Base-by-base conservation (phyloP, 2,797 vertebrate species). In the Chaunax sp. region DNA sequence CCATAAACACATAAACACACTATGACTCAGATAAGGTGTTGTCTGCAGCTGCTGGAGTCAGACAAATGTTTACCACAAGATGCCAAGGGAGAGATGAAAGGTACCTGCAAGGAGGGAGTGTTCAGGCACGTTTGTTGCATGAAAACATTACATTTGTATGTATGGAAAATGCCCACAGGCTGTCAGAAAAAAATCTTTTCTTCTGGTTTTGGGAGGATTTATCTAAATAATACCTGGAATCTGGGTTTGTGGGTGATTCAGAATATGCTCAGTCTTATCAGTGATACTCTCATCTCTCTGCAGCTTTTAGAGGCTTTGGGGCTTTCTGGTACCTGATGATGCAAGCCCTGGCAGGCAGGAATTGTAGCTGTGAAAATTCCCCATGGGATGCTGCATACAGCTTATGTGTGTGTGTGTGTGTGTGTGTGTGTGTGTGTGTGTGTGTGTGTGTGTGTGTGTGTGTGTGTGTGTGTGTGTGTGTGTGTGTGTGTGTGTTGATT, bases 251-350 rank as follows among this genome's bases (percentile, higher is more conserved):
- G n/a, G 28, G 43, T 50, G 52, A 63, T 56, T 77, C 19, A 44
- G 63, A 70, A 55, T 60, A 54, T 78, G 58, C 47, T 55, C 69
- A 33, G 59, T 56, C 73, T 62, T 30, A 58, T 59, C 69, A 46
- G 43, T 53, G 50, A 70, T 38, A 19, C 63, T 69, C 66, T 72
- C 78, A 54, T 80, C 75, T 68, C 41, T 54, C 55, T 68, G 63
- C 47, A 53, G 64, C 44, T 49, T 70, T 67, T 54, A 38, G 18
- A 67, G 40, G 69, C 69, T 73, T 74, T 64, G 35, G 67, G 58
- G 70, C 64, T 62, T 75, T 79, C 57, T 78, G 81, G 54, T 66
- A 55, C 54, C 63, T 66, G 75, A 81, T 83, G 82, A 80, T 74
- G 56, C 61, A 72, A 72, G 49, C 40, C 62, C 57, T 80, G 78